A percentile compares a stretch with the other conserved stretches of the same genome.
Evolutionary conservation across 1,140 invertebrate species (phyloP).

Genomic region (Nephotettix cincticeps): DNA sequence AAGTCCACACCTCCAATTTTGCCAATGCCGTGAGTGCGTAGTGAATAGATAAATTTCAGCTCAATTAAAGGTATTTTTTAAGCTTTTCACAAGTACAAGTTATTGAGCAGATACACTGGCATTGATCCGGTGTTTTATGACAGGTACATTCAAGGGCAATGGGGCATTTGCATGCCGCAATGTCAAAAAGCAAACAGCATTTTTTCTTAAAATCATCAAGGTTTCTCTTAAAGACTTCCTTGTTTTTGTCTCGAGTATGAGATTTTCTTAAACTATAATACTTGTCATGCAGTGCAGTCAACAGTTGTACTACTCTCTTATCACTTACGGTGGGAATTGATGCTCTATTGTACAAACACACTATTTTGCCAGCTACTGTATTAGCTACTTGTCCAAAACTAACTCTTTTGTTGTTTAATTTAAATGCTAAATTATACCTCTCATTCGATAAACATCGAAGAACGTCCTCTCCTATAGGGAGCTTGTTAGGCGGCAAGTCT

Average conservation of each 20-base stretch:
- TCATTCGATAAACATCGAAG: neutral
- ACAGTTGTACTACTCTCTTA: neutral
- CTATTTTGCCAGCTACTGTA: constrained; percentile 32
- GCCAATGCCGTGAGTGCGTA: neutral
- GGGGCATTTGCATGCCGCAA: neutral
- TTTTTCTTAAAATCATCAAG: neutral
- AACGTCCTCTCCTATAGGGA: neutral
- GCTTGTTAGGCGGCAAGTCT: neutral
- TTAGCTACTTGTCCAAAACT: constrained; percentile 38
- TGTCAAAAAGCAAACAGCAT: neutral
- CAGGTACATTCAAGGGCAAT: neutral
- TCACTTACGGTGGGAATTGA: neutral
- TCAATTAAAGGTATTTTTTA: neutral
- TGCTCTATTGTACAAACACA: constrained; percentile 30
- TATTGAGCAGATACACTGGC: neutral
- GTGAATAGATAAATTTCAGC: neutral
- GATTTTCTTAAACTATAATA: neutral
- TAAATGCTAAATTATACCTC: neutral
- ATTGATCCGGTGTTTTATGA: too few species aligned
- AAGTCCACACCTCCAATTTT: neutral
- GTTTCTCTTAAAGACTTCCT: neutral
- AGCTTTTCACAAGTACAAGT: neutral
- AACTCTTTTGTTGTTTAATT: neutral
- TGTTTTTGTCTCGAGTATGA: too few species aligned
- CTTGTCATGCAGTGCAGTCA: neutral